phyloP scores from a whole-genome alignment of 2,797 vertebrate genomes.

The Sebastiscus albofasciatus region DNA sequence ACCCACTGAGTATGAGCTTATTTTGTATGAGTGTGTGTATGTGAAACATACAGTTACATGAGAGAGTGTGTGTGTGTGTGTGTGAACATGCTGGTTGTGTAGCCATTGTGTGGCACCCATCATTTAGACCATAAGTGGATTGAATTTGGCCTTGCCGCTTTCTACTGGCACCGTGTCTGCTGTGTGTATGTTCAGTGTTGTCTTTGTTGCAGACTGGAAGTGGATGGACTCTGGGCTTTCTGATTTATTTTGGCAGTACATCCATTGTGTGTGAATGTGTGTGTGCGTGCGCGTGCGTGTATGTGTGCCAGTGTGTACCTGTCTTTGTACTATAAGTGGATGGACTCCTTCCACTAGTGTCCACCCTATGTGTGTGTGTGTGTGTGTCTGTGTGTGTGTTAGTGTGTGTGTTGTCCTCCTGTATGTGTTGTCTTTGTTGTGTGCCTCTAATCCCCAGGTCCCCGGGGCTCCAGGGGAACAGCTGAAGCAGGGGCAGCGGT shows the following conservation, averaged over 20 bases:
- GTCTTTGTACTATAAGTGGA: constrained; percentile 42
- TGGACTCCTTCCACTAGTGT: constrained; percentile 22
- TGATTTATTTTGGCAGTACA: constrained; percentile 19
- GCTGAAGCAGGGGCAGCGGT: constrained; percentile 89
- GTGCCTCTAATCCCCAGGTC: constrained; percentile 83
- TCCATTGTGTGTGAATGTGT: constrained; percentile 11
- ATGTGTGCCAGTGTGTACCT: constrained; percentile 19
- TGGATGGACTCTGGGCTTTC: constrained; percentile 22
- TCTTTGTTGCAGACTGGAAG: constrained; percentile 22
- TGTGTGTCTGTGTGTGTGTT: constrained; percentile 23
- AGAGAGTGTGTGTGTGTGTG: not conserved
- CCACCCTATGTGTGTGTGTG: constrained; percentile 16
- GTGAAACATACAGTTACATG: not conserved
- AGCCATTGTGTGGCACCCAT: constrained; percentile 16
- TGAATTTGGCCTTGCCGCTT: constrained; percentile 25
- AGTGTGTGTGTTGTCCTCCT: constrained; percentile 46
- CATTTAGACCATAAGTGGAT: constrained; percentile 32
- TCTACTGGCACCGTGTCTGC: not conserved
- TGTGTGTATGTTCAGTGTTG: constrained; percentile 5
- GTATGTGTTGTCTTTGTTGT: constrained; percentile 78
- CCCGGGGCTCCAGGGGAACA: constrained; percentile 93
- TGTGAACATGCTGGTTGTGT: constrained; percentile 6
- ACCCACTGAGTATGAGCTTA: not conserved
- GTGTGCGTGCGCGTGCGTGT: not conserved
- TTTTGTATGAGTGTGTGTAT: not conserved